Conservation (phyloP, 2,113 vertebrate genomes). For the Lontra canadensis region DNA sequence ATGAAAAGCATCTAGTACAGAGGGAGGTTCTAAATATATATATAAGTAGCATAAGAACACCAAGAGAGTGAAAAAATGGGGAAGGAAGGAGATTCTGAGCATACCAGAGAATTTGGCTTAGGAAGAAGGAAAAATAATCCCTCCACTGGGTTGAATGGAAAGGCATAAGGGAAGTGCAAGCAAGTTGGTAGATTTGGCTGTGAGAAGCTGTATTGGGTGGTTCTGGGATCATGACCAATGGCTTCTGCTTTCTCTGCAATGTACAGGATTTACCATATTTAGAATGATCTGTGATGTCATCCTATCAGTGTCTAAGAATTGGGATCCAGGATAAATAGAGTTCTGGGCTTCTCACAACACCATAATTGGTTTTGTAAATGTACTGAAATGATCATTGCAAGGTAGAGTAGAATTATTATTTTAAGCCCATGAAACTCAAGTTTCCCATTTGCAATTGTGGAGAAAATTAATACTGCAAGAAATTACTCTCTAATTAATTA, state of each 20-base stretch:
- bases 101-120: neutral
- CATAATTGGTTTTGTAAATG: neutral
- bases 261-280: neutral
- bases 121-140: neutral
- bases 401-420: conserved; percentile 1
- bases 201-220: neutral
- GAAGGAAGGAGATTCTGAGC: neutral
- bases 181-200: neutral
- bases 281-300: neutral
- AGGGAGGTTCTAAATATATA: neutral
- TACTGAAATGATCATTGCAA: neutral
- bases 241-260: conserved; percentile 11
- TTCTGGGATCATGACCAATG: neutral
- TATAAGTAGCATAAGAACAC: neutral
- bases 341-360: neutral
- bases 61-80: neutral
- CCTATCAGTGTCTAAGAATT: neutral
- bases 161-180: neutral
- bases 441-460: neutral
- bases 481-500: neutral
- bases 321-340: neutral
- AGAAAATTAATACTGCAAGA: neutral
- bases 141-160: neutral
- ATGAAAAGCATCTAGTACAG: neutral
- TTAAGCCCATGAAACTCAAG: neutral